Conservation (phyloP, 2,888 invertebrate species). For the Agrotis exclamationis region DNA sequence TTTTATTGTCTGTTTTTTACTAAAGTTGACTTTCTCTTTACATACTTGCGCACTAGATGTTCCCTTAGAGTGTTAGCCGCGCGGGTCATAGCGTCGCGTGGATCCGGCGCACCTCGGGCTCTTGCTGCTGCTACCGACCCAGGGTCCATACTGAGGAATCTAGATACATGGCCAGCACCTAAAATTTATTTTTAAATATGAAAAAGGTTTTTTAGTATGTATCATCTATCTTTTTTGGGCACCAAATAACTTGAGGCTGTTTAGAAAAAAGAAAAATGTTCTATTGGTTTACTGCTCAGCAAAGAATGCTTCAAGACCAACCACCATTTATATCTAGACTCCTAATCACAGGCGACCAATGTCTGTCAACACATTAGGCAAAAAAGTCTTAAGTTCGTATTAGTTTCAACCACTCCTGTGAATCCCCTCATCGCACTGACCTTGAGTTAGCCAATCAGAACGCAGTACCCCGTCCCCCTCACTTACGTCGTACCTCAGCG, state of each 20-base stretch:
- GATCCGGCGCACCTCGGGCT: slow-evolving; percentile 85
- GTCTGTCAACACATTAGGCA: too few species aligned
- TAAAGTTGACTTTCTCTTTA: not conserved
- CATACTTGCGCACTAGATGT: slow-evolving; percentile 82
- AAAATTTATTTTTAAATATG: not conserved
- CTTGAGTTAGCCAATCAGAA: too few species aligned
- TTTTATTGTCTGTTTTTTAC: too few species aligned
- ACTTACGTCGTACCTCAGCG: too few species aligned
- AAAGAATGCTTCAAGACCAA: not conserved
- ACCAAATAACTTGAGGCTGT: not conserved
- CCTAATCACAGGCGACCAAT: too few species aligned
- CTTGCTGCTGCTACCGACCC: slow-evolving; percentile 91
- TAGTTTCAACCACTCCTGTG: too few species aligned
- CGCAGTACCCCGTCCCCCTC: too few species aligned
- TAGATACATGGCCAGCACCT: slow-evolving; percentile 98
- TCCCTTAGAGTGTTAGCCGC: slow-evolving; percentile 84
- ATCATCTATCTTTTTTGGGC: not conserved
- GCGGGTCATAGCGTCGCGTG: slow-evolving; percentile 80
- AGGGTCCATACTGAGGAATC: slow-evolving; percentile 98
- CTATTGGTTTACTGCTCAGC: not conserved
- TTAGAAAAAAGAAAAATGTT: not conserved
- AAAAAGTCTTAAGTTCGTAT: too few species aligned
- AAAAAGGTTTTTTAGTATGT: not conserved
- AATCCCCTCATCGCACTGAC: too few species aligned
- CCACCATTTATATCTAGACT: too few species aligned